Conservation (phyloP, 1,140 invertebrate genomes). For the Stenopsyche tienmushanensis region DNA sequence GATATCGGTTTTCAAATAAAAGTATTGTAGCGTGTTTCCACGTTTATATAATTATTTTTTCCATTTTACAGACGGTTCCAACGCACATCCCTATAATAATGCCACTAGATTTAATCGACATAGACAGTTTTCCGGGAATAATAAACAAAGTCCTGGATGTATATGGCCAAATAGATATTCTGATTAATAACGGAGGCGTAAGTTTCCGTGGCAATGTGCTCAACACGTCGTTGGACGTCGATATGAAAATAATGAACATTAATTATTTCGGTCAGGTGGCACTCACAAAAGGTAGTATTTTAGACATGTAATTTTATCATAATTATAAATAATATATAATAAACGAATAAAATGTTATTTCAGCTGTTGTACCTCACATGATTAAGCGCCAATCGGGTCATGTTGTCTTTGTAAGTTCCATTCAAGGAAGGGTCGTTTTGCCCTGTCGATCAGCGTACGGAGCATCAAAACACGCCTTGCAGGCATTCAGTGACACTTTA, state of each 20-base stretch:
- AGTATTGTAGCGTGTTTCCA: no score
- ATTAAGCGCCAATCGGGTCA: conserved; percentile 74
- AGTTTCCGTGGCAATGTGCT: conserved; percentile 77
- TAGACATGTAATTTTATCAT: no score
- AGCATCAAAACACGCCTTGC: conserved; percentile 93
- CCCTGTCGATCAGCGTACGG: conserved; percentile 87
- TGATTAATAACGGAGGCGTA: conserved; percentile 92
- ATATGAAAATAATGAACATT: conserved; percentile 86
- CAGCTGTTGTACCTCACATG: conserved; percentile 83
- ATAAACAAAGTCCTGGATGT: conserved; percentile 65
- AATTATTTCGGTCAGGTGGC: conserved; percentile 94
- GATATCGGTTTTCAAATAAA: no score
- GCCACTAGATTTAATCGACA: conserved; percentile 74
- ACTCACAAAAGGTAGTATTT: conserved; percentile 87
- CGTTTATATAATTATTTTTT: no score
- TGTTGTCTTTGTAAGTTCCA: conserved; percentile 88
- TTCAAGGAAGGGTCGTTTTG: conserved; percentile 89
- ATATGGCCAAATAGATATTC: conserved; percentile 80
- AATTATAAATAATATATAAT: no score
- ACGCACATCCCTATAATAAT: conserved; percentile 75
- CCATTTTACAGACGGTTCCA: conserved; percentile 59
- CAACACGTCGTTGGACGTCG: conserved; percentile 79
- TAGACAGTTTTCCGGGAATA: conserved; percentile 63
- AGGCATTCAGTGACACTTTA: conserved; percentile 83
- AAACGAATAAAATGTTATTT: conserved; percentile 42